Percentiles rank a stretch among this genome's conserved stretches.
These are phyloP conservation scores for Phalacrocorax pelagicus DNA, from an alignment of 2,113 vertebrate species.

Conservation along the genomic window DNA sequence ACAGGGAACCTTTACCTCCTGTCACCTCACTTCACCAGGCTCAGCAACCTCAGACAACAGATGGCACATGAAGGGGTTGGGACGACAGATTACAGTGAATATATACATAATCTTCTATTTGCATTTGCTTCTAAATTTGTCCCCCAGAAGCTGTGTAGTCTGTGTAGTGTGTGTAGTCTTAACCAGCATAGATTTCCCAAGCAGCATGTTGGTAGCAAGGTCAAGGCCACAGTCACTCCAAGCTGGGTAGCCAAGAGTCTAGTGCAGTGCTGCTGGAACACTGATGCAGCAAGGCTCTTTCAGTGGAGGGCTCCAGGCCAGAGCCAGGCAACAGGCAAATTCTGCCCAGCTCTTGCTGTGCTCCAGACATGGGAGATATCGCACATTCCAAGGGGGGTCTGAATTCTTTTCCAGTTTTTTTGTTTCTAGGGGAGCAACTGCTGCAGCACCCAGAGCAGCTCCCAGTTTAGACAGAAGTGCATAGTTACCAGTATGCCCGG, in stretches of 20 bases:
- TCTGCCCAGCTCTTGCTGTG: neutral
- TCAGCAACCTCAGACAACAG: slow-evolving; percentile 33
- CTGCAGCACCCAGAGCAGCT: neutral
- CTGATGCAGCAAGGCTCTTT: neutral
- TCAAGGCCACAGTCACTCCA: neutral
- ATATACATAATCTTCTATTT: slow-evolving; percentile 26
- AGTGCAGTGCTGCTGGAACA: neutral
- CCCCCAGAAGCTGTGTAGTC: neutral
- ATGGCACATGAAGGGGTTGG: neutral
- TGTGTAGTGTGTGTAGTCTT: neutral
- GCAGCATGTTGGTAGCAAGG: neutral
- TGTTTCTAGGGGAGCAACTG: neutral
- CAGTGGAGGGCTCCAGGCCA: neutral
- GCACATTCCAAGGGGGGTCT: neutral
- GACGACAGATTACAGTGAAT: neutral
- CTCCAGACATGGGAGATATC: neutral
- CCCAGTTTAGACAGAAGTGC: neutral
- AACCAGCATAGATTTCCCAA: neutral
- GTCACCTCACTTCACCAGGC: neutral
- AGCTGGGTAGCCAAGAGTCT: neutral
- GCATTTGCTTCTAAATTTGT: slow-evolving; percentile 30
- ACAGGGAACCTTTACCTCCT: neutral
- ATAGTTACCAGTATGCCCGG: neutral
- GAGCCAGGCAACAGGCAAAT: neutral
- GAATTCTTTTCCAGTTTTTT: neutral